phyloP scores from a whole-genome alignment of 1,140 invertebrate species.

The Drosophila ananassae region DNA sequence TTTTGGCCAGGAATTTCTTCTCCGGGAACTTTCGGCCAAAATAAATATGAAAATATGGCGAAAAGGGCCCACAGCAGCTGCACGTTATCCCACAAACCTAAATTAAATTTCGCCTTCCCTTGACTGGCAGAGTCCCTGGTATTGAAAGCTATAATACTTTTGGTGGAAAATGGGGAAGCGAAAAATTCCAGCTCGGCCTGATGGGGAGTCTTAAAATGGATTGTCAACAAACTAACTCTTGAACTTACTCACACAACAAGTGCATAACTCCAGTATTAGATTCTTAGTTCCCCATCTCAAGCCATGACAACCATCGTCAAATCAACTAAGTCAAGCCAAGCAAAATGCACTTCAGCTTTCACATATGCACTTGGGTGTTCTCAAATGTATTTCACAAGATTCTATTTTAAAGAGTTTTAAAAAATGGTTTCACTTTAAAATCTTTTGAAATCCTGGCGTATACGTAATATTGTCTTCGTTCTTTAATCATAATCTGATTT shows the following conservation, averaged over 20 bases:
- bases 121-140: conserved; percentile 14
- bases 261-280: conserved; percentile 45
- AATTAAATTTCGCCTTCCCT: conserved; percentile 30
- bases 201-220: conserved; percentile 22
- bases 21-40: conserved; percentile 22
- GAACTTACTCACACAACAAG: conserved; percentile 26
- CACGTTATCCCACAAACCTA: conserved; percentile 9
- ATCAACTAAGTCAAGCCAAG: conserved; percentile 29
- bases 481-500: neutral
- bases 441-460: neutral
- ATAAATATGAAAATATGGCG: conserved; percentile 29
- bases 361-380: neutral
- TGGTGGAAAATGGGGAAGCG: neutral
- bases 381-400: neutral
- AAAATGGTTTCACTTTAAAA: no score
- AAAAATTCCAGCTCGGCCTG: neutral
- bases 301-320: conserved; percentile 16
- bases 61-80: conserved; percentile 16
- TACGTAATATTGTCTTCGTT: neutral
- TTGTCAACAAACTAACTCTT: conserved; percentile 34
- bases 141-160: conserved; percentile 9
- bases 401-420: neutral
- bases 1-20: conserved; percentile 33
- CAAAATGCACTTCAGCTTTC: conserved; percentile 25
- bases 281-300: conserved; percentile 9